These are phyloP conservation scores for Brienomyrus brachyistius DNA, from an alignment of 2,113 vertebrate genomes.

Conservation along the genomic window DNA sequence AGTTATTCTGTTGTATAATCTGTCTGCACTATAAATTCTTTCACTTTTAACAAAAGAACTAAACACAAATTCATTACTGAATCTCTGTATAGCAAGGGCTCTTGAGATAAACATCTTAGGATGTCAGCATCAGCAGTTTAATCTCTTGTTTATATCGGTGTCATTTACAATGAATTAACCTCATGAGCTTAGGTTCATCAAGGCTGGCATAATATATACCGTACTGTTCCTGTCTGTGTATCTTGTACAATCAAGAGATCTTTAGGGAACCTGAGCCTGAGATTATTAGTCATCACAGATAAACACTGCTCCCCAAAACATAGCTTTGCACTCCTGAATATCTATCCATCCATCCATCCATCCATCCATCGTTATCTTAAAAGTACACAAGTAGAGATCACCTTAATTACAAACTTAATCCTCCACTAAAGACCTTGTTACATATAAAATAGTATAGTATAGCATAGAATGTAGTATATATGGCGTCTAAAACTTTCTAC, in stretches of 20 bases:
- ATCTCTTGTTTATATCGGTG: background rate
- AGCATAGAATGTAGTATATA: too few relatives aligned
- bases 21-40: background rate
- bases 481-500: background rate
- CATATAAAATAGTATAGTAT: background rate
- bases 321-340: background rate
- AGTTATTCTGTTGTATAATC: background rate
- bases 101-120: background rate
- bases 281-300: background rate
- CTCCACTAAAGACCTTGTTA: background rate
- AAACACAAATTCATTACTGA: background rate
- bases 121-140: background rate
- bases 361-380: background rate
- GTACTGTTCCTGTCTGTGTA: background rate
- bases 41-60: background rate
- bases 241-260: slow-evolving; percentile 38
- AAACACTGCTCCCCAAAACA: background rate
- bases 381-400: background rate
- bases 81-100: background rate
- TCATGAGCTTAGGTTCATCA: background rate
- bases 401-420: background rate
- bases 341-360: background rate
- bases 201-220: background rate
- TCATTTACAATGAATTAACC: slow-evolving; percentile 10
- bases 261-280: background rate